Percentiles rank a stretch among this genome's conserved stretches.
phyloP scores from a whole-genome alignment of 2,113 vertebrate genomes.

The Ailuropoda melanoleuca region DNA sequence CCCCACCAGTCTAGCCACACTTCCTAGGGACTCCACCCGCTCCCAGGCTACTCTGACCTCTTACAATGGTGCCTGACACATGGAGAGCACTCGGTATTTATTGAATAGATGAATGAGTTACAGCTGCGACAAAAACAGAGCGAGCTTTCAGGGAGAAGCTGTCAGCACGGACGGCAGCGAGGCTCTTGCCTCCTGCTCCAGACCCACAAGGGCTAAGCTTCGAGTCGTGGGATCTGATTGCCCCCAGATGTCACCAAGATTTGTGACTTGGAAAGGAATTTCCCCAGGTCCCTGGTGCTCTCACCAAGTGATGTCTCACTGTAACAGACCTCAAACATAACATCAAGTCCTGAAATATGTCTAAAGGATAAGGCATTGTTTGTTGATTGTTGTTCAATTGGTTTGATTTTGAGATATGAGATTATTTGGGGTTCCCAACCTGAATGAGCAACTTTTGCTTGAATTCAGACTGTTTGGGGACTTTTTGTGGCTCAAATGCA shows the following conservation, averaged over 20 bases:
- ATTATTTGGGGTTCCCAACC: neutral
- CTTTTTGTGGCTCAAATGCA: neutral
- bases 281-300: neutral
- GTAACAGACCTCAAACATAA: neutral
- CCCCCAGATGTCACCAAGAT: neutral
- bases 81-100: neutral
- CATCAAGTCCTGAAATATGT: neutral
- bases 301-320: neutral
- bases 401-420: neutral
- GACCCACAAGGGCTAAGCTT: rapidly evolving
- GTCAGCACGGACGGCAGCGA: rapidly evolving
- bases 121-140: neutral
- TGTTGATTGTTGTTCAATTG: neutral
- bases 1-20: neutral
- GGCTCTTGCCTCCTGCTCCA: neutral
- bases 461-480: neutral
- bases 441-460: neutral
- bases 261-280: neutral
- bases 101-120: neutral
- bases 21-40: neutral
- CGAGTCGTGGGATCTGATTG: neutral
- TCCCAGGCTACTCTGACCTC: neutral
- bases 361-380: neutral
- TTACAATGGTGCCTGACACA: neutral
- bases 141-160: neutral